phyloP scores from a whole-genome alignment of 2,797 vertebrate genomes.

The Cetoscarus ocellatus region DNA sequence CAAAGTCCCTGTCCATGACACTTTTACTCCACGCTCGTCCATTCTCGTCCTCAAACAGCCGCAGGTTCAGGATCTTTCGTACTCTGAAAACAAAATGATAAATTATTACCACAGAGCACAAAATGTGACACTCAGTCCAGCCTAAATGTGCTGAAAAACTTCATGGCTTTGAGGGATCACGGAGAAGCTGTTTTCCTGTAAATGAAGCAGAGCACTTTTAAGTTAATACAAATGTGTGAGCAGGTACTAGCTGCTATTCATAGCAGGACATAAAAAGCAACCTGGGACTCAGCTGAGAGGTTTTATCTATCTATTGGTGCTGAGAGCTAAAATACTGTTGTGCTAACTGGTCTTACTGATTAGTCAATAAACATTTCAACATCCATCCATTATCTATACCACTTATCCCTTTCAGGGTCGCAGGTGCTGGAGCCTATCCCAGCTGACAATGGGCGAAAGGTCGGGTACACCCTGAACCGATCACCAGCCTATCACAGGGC shows the following conservation, averaged over 20 bases:
- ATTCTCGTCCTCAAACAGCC: slow-evolving; percentile 94
- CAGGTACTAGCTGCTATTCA: background rate
- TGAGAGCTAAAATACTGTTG: background rate
- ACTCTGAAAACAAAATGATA: slow-evolving; percentile 79
- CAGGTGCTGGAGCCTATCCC: no score
- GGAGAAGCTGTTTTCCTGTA: no score
- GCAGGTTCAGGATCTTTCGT: slow-evolving; percentile 95
- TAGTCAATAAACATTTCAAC: no score
- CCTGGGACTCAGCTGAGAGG: background rate
- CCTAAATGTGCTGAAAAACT: no score
- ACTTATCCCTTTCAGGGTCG: no score
- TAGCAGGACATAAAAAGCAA: background rate
- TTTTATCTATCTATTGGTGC: background rate
- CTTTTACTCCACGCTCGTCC: slow-evolving; percentile 94
- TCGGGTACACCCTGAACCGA: no score
- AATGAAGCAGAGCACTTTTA: no score
- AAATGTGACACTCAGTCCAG: background rate
- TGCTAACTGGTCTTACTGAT: background rate
- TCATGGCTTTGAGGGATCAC: no score
- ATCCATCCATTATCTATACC: no score
- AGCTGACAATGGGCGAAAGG: no score
- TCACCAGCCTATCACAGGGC: no score
- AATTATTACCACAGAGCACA: background rate
- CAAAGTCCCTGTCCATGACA: slow-evolving; percentile 93
- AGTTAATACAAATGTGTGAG: background rate